phyloP scores from a whole-genome alignment of 2,888 invertebrate genomes.

The Bursaphelenchus okinawaensis region DNA sequence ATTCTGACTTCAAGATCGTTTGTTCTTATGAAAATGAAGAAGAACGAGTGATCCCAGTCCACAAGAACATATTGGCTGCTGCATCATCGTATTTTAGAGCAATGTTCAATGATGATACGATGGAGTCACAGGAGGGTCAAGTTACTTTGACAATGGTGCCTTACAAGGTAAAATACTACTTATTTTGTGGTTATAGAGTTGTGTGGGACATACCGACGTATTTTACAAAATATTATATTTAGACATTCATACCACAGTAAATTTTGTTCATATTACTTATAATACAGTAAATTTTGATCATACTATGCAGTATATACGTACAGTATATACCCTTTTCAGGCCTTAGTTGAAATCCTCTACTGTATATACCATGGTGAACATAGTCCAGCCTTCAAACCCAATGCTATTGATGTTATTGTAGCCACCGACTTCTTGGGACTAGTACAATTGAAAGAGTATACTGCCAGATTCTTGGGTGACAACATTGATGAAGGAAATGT shows the following conservation, averaged over 20 bases:
- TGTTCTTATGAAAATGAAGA: background rate
- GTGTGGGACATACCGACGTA: too few relatives aligned
- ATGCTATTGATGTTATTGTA: background rate
- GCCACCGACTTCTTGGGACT: conserved; percentile 14
- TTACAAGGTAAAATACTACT: background rate
- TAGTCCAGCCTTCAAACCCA: background rate
- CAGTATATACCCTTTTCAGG: too few relatives aligned
- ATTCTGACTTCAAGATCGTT: conserved; percentile 1
- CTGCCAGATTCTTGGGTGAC: background rate
- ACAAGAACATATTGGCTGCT: conserved; percentile 1
- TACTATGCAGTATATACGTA: too few relatives aligned
- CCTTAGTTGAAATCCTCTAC: conserved; percentile 3
- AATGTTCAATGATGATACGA: conserved; percentile 6
- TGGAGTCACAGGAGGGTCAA: conserved; percentile 5
- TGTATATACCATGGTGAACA: conserved; percentile 9
- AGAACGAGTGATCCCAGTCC: background rate
- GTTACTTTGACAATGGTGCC: background rate
- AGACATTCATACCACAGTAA: too few relatives aligned
- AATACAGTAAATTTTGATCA: too few relatives aligned
- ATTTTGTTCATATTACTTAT: too few relatives aligned
- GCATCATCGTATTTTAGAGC: conserved; percentile 10
- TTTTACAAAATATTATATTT: background rate
- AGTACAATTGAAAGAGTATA: background rate
- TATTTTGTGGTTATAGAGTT: too few relatives aligned
- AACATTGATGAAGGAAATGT: background rate